These are phyloP conservation scores for Patiria pectinifera DNA, from an alignment of 53 echinoderm and acorn worm species.

Conservation along the genomic window DNA sequence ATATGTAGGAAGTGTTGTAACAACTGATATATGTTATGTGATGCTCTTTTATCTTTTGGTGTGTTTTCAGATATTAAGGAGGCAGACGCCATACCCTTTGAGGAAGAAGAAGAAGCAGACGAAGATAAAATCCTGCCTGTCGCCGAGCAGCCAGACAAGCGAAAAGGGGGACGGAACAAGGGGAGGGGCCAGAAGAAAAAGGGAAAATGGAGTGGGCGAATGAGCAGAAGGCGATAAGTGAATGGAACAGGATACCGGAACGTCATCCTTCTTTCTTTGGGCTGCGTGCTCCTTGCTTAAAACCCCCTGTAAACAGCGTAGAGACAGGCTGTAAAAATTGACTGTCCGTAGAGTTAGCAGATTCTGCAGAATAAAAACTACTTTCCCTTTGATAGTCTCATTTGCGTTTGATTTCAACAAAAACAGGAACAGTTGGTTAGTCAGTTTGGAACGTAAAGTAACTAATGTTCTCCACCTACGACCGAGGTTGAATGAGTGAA, in stretches of 20 bases:
- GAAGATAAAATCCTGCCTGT: conserved; percentile 42
- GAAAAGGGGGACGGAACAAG: conserved; percentile 17
- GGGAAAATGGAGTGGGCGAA: not conserved
- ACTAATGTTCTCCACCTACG: too few relatives aligned
- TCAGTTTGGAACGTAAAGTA: too few relatives aligned
- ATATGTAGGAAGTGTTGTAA: too few relatives aligned
- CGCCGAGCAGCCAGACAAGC: conserved; percentile 13
- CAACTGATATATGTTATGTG: not conserved
- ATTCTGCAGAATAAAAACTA: too few relatives aligned
- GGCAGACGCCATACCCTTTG: conserved; percentile 9
- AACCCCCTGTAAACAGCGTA: not conserved
- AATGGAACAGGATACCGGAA: not conserved
- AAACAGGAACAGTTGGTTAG: too few relatives aligned
- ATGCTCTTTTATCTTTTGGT: not conserved
- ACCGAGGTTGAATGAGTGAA: too few relatives aligned
- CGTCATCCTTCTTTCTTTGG: not conserved
- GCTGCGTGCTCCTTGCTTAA: not conserved
- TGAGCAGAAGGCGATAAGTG: conserved; percentile 9
- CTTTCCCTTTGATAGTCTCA: too few relatives aligned
- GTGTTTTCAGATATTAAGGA: not conserved
- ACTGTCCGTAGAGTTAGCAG: too few relatives aligned
- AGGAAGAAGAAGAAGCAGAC: conserved; percentile 20
- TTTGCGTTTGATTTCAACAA: too few relatives aligned
- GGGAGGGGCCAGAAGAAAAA: conserved; percentile 20
- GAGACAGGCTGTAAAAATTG: not conserved